phyloP scores from a whole-genome alignment of 1,140 invertebrate species.

The Lasioglossum baleicum region DNA sequence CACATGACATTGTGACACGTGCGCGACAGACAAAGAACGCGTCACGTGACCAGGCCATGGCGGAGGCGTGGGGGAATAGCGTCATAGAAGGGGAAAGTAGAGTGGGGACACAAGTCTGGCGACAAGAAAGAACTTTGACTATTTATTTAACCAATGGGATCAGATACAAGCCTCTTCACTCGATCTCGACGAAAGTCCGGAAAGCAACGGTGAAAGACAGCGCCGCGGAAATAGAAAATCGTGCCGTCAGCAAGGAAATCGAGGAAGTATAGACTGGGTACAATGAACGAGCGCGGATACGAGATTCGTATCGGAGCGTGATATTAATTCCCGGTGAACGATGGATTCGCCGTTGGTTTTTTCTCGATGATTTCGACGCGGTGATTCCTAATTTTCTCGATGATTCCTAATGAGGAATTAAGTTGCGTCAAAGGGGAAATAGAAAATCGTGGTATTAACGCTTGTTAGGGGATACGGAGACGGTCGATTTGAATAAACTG shows the following conservation, averaged over 20 bases:
- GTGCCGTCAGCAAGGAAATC: constrained; percentile 31
- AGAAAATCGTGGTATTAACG: background rate
- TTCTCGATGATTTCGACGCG: background rate
- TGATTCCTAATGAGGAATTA: background rate
- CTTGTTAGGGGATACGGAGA: background rate
- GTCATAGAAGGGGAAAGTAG: too few species aligned
- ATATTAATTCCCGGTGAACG: constrained; percentile 48
- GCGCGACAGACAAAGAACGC: too few species aligned
- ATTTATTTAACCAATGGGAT: too few species aligned
- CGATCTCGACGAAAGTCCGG: background rate
- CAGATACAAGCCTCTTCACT: constrained; percentile 29
- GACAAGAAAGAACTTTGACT: too few species aligned
- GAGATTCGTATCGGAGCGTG: constrained; percentile 25
- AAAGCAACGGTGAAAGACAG: constrained; percentile 2
- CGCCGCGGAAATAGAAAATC: background rate
- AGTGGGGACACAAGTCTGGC: too few species aligned
- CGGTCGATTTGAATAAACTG: background rate
- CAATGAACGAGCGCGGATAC: constrained; percentile 37
- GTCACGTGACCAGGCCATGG: too few species aligned
- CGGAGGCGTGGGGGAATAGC: too few species aligned
- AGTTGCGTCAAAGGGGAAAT: background rate
- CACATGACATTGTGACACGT: too few species aligned
- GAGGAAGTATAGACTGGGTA: constrained; percentile 22
- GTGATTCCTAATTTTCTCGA: too few species aligned
- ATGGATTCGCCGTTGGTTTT: constrained; percentile 20